A percentile compares a stretch with the other conserved stretches of the same genome.
Evolutionary conservation across 2,113 vertebrate species (phyloP).

Genomic region (Chelonoidis abingdonii): DNA sequence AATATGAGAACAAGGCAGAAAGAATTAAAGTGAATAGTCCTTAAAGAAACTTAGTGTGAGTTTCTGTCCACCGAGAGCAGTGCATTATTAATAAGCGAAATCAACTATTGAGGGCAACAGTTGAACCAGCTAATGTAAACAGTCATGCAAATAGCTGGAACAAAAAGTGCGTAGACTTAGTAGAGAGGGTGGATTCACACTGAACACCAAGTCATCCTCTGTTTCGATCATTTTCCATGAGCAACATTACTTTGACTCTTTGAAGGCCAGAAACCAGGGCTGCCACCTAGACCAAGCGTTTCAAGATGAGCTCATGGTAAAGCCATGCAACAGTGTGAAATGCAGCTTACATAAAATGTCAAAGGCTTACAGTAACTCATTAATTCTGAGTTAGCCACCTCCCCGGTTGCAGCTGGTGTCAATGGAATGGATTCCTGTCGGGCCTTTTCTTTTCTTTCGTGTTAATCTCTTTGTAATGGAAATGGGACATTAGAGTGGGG

Average conservation of each 20-base stretch:
- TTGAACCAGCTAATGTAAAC: neutral
- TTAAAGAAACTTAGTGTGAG: neutral
- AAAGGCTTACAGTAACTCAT: constrained; percentile 8
- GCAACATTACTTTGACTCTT: neutral
- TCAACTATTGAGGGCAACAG: neutral
- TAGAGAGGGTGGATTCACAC: neutral
- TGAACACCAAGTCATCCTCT: neutral
- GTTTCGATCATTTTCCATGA: neutral
- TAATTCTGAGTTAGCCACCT: constrained; percentile 8
- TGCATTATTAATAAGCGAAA: neutral
- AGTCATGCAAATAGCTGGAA: neutral
- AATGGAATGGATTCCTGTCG: constrained; percentile 5
- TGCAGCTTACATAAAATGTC: neutral
- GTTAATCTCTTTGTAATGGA: constrained; percentile 57
- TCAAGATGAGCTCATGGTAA: neutral
- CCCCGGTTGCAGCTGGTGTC: neutral
- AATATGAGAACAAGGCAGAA: neutral
- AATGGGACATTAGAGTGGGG: constrained; percentile 19
- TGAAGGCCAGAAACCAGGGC: neutral
- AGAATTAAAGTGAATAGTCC: neutral
- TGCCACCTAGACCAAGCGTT: neutral
- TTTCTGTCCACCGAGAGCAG: neutral
- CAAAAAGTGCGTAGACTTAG: neutral
- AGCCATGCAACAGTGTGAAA: neutral
- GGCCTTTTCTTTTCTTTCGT: constrained; percentile 25